phyloP scores from a whole-genome alignment of 2,888 invertebrate genomes.

The Tenthredo amoena region DNA sequence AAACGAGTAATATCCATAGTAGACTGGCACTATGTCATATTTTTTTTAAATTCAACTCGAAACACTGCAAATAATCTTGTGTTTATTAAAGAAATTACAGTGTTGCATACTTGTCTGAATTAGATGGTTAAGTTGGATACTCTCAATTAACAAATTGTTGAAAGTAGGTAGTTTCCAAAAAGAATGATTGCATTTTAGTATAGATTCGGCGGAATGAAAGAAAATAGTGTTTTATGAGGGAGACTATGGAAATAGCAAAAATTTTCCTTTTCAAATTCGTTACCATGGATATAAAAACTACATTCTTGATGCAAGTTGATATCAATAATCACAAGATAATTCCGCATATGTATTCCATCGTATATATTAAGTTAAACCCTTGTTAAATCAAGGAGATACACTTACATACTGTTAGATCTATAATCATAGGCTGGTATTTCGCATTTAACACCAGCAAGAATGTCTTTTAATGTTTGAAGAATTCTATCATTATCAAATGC shows the following conservation, averaged over 20 bases:
- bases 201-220: too few relatives aligned
- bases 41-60: neutral
- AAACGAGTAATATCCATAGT: neutral
- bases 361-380: neutral
- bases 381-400: constrained; percentile 54
- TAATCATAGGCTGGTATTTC: constrained; percentile 97
- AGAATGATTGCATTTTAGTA: too few relatives aligned
- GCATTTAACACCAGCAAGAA: constrained; percentile 92
- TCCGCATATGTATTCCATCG: neutral
- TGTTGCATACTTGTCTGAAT: too few relatives aligned
- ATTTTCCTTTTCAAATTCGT: neutral
- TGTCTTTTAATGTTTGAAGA: constrained; percentile 88
- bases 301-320: neutral
- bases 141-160: too few relatives aligned
- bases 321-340: neutral
- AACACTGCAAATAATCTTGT: neutral
- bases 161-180: too few relatives aligned
- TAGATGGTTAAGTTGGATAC: too few relatives aligned
- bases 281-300: too few relatives aligned
- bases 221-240: too few relatives aligned
- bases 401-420: constrained; percentile 92
- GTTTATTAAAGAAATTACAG: too few relatives aligned
- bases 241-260: too few relatives aligned
- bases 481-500: constrained; percentile 96
- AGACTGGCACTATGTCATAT: neutral